phyloP scores from a whole-genome alignment of 1,140 invertebrate species.

The Lordiphosa mommai region DNA sequence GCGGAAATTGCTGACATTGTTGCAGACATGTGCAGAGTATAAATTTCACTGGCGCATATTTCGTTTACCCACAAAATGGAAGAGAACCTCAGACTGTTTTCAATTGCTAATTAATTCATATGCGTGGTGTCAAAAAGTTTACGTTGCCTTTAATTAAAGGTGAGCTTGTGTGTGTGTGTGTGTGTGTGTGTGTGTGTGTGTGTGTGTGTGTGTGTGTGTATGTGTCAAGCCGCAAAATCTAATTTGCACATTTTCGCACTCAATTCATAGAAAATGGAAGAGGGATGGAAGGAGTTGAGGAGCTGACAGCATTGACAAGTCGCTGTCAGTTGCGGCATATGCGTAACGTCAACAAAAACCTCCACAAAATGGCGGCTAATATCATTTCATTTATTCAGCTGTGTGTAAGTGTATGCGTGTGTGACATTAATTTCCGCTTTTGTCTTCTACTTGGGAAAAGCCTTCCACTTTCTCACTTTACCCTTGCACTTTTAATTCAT shows the following conservation, averaged over 20 bases:
- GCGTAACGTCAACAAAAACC: slow-evolving; percentile 23
- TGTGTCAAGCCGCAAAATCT: slow-evolving; percentile 43
- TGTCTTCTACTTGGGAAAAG: slow-evolving; percentile 11
- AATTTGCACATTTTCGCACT: slow-evolving; percentile 62
- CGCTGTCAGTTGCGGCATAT: slow-evolving; percentile 35
- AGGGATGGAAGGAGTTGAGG: slow-evolving; percentile 23
- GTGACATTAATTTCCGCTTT: slow-evolving; percentile 48
- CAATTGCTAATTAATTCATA: slow-evolving; percentile 61
- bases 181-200: not conserved
- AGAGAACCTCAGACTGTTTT: slow-evolving; percentile 13
- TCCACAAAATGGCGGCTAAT: slow-evolving; percentile 51
- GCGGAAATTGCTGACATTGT: not conserved
- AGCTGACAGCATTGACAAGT: slow-evolving; percentile 40
- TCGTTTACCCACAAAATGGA: slow-evolving; percentile 8
- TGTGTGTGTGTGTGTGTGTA: slow-evolving; percentile 3
- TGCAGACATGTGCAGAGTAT: slow-evolving; percentile 8
- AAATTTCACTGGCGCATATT: slow-evolving; percentile 4
- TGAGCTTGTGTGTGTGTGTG: slow-evolving; percentile 5
- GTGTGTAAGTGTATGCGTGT: slow-evolving; percentile 15
- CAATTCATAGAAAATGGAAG: slow-evolving; percentile 25
- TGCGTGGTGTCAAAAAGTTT: slow-evolving; percentile 44
- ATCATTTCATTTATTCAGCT: slow-evolving; percentile 60
- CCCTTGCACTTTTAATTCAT: slow-evolving; percentile 20
- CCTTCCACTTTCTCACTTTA: slow-evolving; percentile 7
- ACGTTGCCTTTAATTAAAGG: slow-evolving; percentile 45